Base-by-base conservation (phyloP, 92 coral and sea anemone species). In the Ricordea florida region DNA sequence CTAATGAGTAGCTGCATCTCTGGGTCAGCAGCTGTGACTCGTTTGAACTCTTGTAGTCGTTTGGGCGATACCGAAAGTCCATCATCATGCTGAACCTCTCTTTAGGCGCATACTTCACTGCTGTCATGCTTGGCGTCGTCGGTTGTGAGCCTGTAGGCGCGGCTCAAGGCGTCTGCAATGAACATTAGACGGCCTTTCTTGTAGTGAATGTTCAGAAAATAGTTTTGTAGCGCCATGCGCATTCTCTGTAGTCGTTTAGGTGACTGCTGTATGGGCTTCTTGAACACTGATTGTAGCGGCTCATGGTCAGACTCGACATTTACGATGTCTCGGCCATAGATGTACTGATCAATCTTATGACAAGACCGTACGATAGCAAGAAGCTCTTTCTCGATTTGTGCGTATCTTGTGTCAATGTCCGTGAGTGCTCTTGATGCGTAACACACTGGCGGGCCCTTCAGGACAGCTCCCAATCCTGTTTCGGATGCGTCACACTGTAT, bases 401-500 rank as follows among this genome's bases (percentile, higher is more conserved):
- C 66, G 66, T 58, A 58, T 33, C 66, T 58, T 1, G 28, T 58
- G 20, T 76, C 65, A 28, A 43, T 48, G 62, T 77, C 67, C 7
- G 84, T 65, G 17, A 64, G 76, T 1, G 75, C 68, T 30, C 66
- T 77, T 13, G 66, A 77, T 6, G 84, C 68, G 41, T 77, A 65
- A 4, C 57, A 31, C 16, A 77, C 51, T 28, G 76, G 84, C 48
- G 64, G n/a, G n/a, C n/a, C n/a, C n/a, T n/a, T n/a, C n/a, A 76
- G 61, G 62, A 63, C 66, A 26, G 56, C 74, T 28, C 83, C 83
- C 6, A 63, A 42, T 43, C 74, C 66, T 16, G 83, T 76, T 38
- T 76, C 75, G 11, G 64, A 62, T 6, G 75, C 83, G 32, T 49
- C 75, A 36, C 75, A 76, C 35, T 76, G 83, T 18, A 76, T 76